phyloP scores from a whole-genome alignment of 37 sponge, comb jelly and placozoan species.

The Oopsacas minuta region DNA sequence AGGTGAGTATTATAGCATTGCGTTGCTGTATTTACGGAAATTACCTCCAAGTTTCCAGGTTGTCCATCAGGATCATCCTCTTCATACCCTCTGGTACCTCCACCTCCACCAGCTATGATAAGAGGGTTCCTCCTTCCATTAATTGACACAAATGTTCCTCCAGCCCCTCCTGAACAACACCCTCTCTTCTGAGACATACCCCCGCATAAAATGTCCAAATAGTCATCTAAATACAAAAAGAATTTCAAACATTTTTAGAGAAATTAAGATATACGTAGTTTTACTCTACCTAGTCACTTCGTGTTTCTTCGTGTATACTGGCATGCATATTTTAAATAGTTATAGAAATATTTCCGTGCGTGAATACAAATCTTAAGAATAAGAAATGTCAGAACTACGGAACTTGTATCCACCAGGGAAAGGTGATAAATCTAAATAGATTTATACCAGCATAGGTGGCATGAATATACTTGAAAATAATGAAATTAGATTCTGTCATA shows the following conservation, averaged over 20 bases:
- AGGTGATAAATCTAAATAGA: not conserved
- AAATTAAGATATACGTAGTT: not conserved
- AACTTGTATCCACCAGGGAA: not conserved
- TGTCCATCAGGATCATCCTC: constrained; percentile 43
- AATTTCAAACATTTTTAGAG: not conserved
- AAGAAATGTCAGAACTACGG: constrained; percentile 10
- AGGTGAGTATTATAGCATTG: not conserved
- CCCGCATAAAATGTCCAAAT: constrained; percentile 44
- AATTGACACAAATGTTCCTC: constrained; percentile 54
- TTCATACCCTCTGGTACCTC: constrained; percentile 57
- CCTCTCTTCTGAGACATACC: constrained; percentile 48
- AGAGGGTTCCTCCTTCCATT: constrained; percentile 30
- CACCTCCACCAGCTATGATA: constrained; percentile 55
- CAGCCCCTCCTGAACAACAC: constrained; percentile 47
- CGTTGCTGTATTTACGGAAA: not conserved
- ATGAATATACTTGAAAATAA: not conserved
- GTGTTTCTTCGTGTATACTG: no score
- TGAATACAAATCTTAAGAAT: not conserved
- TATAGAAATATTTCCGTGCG: not conserved
- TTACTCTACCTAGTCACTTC: no score
- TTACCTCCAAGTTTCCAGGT: constrained; percentile 31
- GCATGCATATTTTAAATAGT: no score
- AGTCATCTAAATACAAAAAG: constrained; percentile 32
- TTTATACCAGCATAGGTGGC: constrained; percentile 2
- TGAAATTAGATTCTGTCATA: not conserved